Evolutionary conservation across 2,888 invertebrate genomes (phyloP).

Genomic region (Torymus aiolomorphi): DNA sequence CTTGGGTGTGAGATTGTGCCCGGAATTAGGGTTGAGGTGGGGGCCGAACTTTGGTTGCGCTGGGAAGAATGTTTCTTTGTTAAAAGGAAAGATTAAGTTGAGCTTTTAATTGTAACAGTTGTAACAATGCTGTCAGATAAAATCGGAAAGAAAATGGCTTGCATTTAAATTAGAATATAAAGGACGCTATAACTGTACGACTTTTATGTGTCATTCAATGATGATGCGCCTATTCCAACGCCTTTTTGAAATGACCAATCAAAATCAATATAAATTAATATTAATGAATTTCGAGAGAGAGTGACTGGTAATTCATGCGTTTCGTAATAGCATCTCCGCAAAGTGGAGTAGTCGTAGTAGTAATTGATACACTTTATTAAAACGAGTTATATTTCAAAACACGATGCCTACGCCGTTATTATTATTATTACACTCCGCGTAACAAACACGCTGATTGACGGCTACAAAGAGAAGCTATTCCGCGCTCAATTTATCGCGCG

Average conservation of each 20-base stretch:
- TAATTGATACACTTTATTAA: neutral
- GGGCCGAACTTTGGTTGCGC: too few species aligned
- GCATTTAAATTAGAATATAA: too few species aligned
- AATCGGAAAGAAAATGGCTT: too few species aligned
- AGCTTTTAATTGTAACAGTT: too few species aligned
- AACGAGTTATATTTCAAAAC: neutral
- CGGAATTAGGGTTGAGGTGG: too few species aligned
- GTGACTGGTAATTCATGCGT: neutral
- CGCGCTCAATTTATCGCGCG: neutral
- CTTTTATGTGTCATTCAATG: neutral
- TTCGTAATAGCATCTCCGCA: neutral
- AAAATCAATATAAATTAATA: slow-evolving; percentile 9
- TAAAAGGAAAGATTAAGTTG: too few species aligned
- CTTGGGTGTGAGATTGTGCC: too few species aligned
- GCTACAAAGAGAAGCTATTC: neutral
- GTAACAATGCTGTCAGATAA: too few species aligned
- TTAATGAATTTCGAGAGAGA: neutral
- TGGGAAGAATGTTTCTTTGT: too few species aligned
- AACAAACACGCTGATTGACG: neutral
- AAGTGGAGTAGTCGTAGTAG: neutral
- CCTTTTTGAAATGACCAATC: neutral
- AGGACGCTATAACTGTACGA: too few species aligned
- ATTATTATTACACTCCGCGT: neutral
- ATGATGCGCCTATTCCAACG: slow-evolving; percentile 15
- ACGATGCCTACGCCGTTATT: too few species aligned